phyloP scores from a whole-genome alignment of 2,888 invertebrate genomes.

The Ypsolopha scabrella region DNA sequence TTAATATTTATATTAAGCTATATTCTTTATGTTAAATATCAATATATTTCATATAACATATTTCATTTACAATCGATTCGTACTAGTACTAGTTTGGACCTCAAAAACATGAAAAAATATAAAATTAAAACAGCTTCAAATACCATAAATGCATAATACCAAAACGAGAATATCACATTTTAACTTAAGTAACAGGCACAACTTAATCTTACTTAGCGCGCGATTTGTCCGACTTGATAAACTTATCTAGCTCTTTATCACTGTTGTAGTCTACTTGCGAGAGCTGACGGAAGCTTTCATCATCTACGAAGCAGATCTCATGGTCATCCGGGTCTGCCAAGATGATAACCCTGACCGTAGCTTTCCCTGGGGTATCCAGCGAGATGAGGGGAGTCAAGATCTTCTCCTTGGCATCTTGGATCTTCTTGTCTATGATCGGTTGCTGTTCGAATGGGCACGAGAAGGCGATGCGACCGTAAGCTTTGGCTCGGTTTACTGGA shows the following conservation, averaged over 20 bases:
- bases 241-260: constrained; percentile 82
- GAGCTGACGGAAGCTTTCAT: constrained; percentile 91
- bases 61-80: no score
- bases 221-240: constrained; percentile 77
- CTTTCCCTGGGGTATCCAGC: constrained; percentile 98
- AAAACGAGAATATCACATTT: no score
- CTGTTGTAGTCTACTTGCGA: constrained; percentile 89
- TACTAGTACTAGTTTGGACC: no score
- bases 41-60: no score
- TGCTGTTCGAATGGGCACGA: constrained; percentile 85
- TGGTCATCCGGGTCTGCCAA: constrained; percentile 97
- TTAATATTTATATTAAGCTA: no score
- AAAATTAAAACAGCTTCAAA: no score
- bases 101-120: no score
- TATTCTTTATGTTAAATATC: no score
- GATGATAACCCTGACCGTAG: constrained; percentile 95
- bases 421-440: constrained; percentile 78
- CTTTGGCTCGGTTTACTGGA: constrained; percentile 85
- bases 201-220: constrained; percentile 20
- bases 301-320: constrained; percentile 99
- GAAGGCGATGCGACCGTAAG: constrained; percentile 96
- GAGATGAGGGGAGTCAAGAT: constrained; percentile 91
- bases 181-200: neutral
- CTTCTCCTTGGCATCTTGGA: constrained; percentile 77
- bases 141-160: no score